phyloP scores from a whole-genome alignment of 2,113 vertebrate genomes.

The Mustelus asterias region DNA sequence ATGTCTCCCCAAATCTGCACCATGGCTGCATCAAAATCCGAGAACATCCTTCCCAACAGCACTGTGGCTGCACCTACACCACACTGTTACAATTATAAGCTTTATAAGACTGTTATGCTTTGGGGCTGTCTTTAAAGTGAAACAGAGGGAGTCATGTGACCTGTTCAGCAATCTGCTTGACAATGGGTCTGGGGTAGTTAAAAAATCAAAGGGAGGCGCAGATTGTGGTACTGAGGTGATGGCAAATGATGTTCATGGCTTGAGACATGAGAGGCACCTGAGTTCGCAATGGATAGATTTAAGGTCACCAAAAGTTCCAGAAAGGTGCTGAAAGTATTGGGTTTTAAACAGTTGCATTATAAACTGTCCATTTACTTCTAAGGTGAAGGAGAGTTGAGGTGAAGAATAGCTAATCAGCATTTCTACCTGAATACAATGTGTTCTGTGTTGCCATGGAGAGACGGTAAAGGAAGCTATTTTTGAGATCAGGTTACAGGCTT shows the following conservation, averaged over 20 bases:
- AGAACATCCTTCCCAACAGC: background rate
- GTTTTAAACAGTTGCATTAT: background rate
- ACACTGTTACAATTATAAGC: background rate
- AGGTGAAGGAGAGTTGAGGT: background rate
- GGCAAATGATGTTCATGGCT: background rate
- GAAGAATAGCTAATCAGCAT: background rate
- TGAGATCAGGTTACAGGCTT: background rate
- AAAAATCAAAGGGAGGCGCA: background rate
- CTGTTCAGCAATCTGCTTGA: background rate
- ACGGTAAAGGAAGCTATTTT: background rate
- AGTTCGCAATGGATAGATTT: background rate
- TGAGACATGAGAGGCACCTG: background rate
- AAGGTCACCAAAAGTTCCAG: background rate
- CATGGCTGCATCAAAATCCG: background rate
- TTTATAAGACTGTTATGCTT: background rate
- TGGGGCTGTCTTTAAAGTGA: background rate
- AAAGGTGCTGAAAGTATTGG: background rate
- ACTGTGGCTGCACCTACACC: background rate
- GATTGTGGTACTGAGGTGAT: background rate
- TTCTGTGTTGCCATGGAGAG: background rate
- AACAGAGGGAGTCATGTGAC: background rate
- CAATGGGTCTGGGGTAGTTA: background rate
- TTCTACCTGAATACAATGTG: background rate
- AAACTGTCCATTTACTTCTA: background rate
- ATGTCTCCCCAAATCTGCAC: too few species aligned